A percentile compares a stretch with the other conserved stretches of the same genome.
These are phyloP conservation scores for Stichodactyla mertensii DNA, from an alignment of 64 coral and sea anemone genomes.

Conservation along the genomic window DNA sequence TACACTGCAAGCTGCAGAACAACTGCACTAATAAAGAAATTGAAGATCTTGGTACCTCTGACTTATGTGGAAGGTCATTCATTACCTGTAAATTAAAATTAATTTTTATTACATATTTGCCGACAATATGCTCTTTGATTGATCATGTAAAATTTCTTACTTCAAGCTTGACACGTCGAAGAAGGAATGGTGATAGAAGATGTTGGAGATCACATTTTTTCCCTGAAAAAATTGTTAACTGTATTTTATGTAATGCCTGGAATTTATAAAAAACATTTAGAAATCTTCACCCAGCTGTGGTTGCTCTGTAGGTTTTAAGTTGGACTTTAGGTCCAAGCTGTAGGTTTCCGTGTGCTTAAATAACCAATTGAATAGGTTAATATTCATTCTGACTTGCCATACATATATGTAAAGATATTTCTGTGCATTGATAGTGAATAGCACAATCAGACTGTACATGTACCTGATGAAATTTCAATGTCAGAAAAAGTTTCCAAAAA, in stretches of 20 bases:
- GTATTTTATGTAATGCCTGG: too few relatives aligned
- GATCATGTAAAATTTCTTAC: slow-evolving; percentile 4
- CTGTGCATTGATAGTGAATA: not conserved
- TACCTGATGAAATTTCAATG: slow-evolving; percentile 47
- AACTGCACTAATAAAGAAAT: not conserved
- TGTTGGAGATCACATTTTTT: slow-evolving; percentile 62
- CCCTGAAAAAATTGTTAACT: not conserved
- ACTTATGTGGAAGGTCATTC: slow-evolving; percentile 69
- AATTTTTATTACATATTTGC: not conserved
- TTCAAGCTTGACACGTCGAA: slow-evolving; percentile 78
- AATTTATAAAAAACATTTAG: too few relatives aligned
- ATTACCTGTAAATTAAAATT: slow-evolving; percentile 48
- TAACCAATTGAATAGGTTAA: too few relatives aligned
- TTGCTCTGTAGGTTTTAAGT: too few relatives aligned
- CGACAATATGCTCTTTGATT: not conserved
- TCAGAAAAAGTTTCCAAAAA: slow-evolving; percentile 49
- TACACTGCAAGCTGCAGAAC: not conserved
- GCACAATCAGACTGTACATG: not conserved
- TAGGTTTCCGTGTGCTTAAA: too few relatives aligned
- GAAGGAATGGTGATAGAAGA: slow-evolving; percentile 74
- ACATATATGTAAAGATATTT: not conserved
- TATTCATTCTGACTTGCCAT: too few relatives aligned
- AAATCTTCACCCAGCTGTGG: too few relatives aligned
- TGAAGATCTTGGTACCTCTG: slow-evolving; percentile 44
- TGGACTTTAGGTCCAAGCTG: too few relatives aligned